Conservation (phyloP, 2,797 vertebrate species). For the Tympanoctomys barrerae region DNA sequence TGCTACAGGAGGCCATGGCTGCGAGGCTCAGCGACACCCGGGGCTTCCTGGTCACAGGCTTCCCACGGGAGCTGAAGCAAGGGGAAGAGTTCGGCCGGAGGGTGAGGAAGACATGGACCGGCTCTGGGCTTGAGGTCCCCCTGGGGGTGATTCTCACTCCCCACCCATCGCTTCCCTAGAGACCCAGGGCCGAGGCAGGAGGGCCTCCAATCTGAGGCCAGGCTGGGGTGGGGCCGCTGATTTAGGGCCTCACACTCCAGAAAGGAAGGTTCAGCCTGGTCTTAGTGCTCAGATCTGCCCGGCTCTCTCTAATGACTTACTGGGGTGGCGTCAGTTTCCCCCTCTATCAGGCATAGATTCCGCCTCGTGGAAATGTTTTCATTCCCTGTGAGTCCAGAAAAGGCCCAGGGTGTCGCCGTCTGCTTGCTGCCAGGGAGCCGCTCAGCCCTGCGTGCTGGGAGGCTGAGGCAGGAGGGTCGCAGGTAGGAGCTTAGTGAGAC, state of each 20-base stretch:
- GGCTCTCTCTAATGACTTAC: not conserved
- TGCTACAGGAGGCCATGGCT: slow-evolving; percentile 93
- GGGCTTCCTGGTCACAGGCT: slow-evolving; percentile 94
- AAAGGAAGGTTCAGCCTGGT: not conserved
- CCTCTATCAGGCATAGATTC: not conserved
- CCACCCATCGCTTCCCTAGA: not conserved
- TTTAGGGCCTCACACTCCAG: not conserved
- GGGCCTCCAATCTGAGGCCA: not conserved
- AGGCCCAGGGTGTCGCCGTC: not conserved
- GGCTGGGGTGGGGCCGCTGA: not conserved
- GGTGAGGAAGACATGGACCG: slow-evolving; percentile 84
- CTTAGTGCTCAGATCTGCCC: not conserved
- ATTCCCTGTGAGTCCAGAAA: not conserved
- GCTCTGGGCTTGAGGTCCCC: not conserved
- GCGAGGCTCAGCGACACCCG: slow-evolving; percentile 86
- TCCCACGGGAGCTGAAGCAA: slow-evolving; percentile 93
- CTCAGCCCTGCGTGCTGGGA: not conserved
- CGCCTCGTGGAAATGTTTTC: not conserved
- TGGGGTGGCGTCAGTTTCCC: not conserved
- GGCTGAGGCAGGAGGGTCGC: not conserved
- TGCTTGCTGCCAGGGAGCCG: not conserved
- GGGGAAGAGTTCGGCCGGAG: slow-evolving; percentile 93
- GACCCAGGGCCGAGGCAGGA: not conserved
- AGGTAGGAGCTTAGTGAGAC: not conserved
- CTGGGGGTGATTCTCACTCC: not conserved